A percentile compares a stretch with the other conserved stretches of the same genome.
These are phyloP conservation scores for Agrochola macilenta DNA, from an alignment of 2,888 invertebrate genomes.

Conservation along the genomic window DNA sequence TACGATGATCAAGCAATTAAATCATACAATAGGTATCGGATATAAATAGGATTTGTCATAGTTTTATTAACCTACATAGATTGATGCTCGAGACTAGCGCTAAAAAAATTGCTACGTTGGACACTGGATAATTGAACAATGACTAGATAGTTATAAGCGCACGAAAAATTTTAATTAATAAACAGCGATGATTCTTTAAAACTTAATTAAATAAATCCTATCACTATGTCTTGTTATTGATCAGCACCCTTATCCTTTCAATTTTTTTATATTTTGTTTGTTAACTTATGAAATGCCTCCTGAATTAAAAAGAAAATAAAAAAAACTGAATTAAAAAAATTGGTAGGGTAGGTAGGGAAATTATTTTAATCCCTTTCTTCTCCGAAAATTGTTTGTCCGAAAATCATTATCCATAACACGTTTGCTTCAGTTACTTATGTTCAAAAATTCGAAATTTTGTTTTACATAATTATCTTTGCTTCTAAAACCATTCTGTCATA, in stretches of 20 bases:
- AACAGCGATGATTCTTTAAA: neutral
- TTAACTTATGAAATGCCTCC: no score
- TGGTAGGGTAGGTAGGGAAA: no score
- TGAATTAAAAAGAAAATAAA: neutral
- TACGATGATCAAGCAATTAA: slow-evolving; percentile 54
- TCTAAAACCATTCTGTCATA: no score
- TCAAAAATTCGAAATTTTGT: no score
- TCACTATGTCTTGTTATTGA: neutral
- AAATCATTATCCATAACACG: no score
- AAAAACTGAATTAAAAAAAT: neutral
- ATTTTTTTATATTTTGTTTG: neutral
- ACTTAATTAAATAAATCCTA: neutral
- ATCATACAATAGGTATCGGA: slow-evolving; percentile 45
- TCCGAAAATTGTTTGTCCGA: no score
- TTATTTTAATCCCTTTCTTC: no score
- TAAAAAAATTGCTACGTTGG: neutral
- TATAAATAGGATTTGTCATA: slow-evolving; percentile 41
- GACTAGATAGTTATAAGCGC: neutral
- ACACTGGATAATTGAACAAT: neutral
- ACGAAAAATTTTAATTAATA: neutral
- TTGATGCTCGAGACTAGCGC: neutral
- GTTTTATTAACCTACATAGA: slow-evolving; percentile 34
- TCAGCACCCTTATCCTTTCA: no score
- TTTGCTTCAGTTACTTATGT: no score
- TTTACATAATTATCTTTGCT: no score